Percentiles rank a stretch among this genome's conserved stretches.
Evolutionary conservation across 2,797 vertebrate genomes (phyloP).

Genomic region (Pterois miles): DNA sequence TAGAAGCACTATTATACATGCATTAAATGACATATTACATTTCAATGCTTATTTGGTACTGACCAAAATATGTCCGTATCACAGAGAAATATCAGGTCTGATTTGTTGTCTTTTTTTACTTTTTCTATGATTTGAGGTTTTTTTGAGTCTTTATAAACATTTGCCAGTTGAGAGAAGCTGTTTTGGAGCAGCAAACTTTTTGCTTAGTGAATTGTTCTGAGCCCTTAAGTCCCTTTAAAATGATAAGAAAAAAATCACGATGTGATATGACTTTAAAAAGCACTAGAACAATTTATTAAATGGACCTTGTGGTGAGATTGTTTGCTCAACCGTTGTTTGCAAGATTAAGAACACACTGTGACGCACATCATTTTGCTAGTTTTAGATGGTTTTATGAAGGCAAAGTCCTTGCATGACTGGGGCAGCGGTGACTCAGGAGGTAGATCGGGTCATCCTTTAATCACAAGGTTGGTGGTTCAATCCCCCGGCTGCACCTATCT

Average conservation of each 20-base stretch:
- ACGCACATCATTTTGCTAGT: neutral
- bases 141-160: neutral
- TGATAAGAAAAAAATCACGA: neutral
- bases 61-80: neutral
- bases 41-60: neutral
- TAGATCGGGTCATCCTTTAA: too few relatives aligned
- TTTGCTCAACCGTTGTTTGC: neutral
- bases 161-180: neutral
- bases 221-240: neutral
- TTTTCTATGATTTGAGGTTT: neutral
- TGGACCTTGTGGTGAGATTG: neutral
- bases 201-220: neutral
- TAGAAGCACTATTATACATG: neutral
- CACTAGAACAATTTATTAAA: neutral
- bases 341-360: neutral
- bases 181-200: neutral
- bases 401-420: neutral
- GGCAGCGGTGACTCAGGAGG: neutral
- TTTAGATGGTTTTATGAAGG: neutral
- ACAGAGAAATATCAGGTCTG: neutral
- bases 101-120: neutral
- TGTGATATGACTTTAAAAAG: neutral
- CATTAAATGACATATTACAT: too few relatives aligned
- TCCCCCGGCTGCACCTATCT: too few relatives aligned
- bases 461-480: too few relatives aligned